A percentile compares a stretch with the other conserved stretches of the same genome.
These are phyloP conservation scores for Minunthozetes semirufus DNA, from an alignment of 2,888 invertebrate genomes.

Conservation along the genomic window DNA sequence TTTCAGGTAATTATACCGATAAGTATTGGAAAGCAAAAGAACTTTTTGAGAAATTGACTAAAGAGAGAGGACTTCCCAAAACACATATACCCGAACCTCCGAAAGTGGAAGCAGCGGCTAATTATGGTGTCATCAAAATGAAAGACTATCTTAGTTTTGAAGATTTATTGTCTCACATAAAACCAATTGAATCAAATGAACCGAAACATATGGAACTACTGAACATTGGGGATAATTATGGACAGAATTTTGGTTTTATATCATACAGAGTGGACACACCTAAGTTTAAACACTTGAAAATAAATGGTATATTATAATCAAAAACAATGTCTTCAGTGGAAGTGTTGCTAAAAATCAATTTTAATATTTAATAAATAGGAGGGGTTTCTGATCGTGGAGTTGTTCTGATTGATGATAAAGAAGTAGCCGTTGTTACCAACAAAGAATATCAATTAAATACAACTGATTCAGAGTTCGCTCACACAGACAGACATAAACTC, in stretches of 20 bases:
- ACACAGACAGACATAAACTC: background rate
- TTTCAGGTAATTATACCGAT: conserved; percentile 49
- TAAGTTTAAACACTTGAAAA: background rate
- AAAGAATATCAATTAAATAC: background rate
- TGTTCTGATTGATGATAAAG: background rate
- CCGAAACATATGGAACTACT: background rate
- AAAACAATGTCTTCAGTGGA: too few species aligned
- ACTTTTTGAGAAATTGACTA: background rate
- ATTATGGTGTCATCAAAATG: conserved; percentile 12
- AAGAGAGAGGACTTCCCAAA: conserved; percentile 9
- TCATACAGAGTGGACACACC: background rate
- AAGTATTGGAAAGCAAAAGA: conserved; percentile 46
- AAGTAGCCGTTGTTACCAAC: background rate
- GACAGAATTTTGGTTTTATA: background rate
- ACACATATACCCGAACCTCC: conserved; percentile 12
- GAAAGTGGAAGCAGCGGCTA: background rate
- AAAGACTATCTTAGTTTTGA: conserved; percentile 11
- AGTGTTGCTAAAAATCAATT: too few species aligned
- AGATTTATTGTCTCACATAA: background rate
- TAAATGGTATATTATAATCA: background rate
- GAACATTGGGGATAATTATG: background rate
- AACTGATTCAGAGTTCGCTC: background rate
- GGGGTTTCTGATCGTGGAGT: background rate
- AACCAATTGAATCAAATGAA: background rate
- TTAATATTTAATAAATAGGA: too few species aligned